phyloP scores from a whole-genome alignment of 2,113 vertebrate genomes.

The Serinus canaria region DNA sequence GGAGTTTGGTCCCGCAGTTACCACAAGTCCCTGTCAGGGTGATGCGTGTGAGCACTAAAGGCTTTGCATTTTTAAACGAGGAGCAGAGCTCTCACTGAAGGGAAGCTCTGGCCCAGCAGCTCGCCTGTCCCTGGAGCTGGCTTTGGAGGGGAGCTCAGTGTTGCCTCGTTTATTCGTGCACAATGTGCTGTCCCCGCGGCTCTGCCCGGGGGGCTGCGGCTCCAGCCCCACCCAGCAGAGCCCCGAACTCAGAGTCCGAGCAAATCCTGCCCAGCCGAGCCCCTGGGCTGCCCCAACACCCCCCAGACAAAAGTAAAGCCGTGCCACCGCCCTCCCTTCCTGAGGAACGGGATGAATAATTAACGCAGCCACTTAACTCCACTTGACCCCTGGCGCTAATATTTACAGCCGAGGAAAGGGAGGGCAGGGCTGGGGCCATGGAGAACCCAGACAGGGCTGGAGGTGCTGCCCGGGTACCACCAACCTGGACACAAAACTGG shows the following conservation, averaged over 20 bases:
- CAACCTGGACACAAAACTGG: fast-evolving
- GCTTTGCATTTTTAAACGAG: not conserved
- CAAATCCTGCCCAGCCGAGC: not conserved
- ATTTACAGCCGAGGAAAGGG: not conserved
- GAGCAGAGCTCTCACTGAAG: not conserved
- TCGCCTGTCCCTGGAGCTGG: not conserved
- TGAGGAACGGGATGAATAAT: not conserved
- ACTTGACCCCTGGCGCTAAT: not conserved
- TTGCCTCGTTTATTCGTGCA: not conserved
- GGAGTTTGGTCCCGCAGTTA: not conserved
- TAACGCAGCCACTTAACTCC: not conserved
- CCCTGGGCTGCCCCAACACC: not conserved
- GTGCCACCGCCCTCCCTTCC: not conserved
- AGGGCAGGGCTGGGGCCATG: not conserved
- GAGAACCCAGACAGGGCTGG: not conserved
- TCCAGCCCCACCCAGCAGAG: not conserved
- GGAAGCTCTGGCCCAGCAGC: not conserved
- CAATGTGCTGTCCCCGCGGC: not conserved
- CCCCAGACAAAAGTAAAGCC: not conserved
- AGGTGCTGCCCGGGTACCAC: not conserved
- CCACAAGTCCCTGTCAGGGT: not conserved
- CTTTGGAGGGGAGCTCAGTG: not conserved
- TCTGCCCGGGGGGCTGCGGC: not conserved
- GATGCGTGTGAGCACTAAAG: not conserved
- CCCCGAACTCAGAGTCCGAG: not conserved